Conservation (phyloP, 1,140 invertebrate genomes). For the Drosophila tsacasi region DNA sequence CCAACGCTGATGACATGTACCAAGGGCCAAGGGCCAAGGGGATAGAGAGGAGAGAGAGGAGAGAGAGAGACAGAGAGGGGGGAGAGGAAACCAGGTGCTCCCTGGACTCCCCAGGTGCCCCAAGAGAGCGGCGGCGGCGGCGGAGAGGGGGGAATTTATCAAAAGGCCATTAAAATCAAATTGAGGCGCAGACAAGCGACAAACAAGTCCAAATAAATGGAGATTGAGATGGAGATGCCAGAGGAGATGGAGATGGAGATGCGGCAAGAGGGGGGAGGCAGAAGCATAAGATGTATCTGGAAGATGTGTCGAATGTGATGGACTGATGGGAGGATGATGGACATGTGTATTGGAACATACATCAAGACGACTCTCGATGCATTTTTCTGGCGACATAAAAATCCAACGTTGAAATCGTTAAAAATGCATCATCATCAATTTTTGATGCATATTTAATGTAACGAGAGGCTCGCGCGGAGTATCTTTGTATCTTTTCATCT, state of each 20-base stretch:
- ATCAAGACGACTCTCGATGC: slow-evolving; percentile 68
- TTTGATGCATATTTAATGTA: slow-evolving; percentile 84
- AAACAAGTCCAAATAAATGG: slow-evolving; percentile 47
- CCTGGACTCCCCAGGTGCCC: not conserved
- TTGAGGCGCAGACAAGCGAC: slow-evolving; percentile 62
- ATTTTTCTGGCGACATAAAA: slow-evolving; percentile 68
- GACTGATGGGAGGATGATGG: slow-evolving; percentile 46
- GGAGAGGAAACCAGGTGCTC: not conserved
- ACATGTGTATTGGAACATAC: slow-evolving; percentile 55
- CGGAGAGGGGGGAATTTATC: slow-evolving; percentile 57
- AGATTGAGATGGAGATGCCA: slow-evolving; percentile 8
- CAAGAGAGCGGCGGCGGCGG: not conserved
- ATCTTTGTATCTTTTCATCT: slow-evolving; percentile 38
- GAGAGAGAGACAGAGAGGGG: too few species aligned
- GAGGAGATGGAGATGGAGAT: not conserved
- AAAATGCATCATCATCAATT: slow-evolving; percentile 84
- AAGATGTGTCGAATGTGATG: slow-evolving; percentile 50
- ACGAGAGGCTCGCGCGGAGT: slow-evolving; percentile 43
- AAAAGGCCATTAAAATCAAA: slow-evolving; percentile 79
- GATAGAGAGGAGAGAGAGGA: not conserved
- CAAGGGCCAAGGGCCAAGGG: slow-evolving; percentile 36
- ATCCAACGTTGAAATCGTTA: slow-evolving; percentile 79
- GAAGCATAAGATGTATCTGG: too few species aligned
- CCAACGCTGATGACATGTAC: slow-evolving; percentile 60
- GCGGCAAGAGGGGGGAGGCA: not conserved